Percentiles rank a stretch among this genome's conserved stretches.
These are phyloP conservation scores for Fulica atra DNA, from an alignment of 2,113 vertebrate genomes.

Conservation along the genomic window DNA sequence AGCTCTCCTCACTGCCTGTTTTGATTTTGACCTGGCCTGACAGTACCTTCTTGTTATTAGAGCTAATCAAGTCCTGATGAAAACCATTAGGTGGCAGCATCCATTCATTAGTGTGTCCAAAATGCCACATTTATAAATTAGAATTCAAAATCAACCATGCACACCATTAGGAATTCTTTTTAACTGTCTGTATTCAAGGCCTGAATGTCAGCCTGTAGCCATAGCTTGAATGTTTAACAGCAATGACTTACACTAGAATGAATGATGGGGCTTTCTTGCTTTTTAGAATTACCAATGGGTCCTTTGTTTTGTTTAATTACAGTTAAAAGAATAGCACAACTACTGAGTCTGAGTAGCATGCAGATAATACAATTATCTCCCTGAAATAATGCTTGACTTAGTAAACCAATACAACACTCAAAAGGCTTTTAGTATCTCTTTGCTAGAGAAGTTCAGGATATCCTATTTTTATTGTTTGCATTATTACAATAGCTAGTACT, in stretches of 20 bases:
- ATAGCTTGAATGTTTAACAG: background rate
- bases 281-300: background rate
- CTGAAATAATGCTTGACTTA: background rate
- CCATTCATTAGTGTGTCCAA: background rate
- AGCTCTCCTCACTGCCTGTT: background rate
- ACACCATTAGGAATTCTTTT: background rate
- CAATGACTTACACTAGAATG: background rate
- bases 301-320: constrained; percentile 29
- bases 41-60: background rate
- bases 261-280: background rate
- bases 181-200: background rate
- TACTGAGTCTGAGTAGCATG: background rate
- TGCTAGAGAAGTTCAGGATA: background rate
- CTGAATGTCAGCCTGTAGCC: background rate
- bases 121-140: background rate
- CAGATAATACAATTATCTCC: background rate
- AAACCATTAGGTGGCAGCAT: constrained; percentile 63
- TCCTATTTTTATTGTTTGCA: background rate
- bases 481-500: background rate
- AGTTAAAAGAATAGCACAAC: background rate
- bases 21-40: constrained; percentile 3
- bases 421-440: background rate
- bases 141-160: constrained; percentile 42
- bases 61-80: background rate
- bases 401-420: background rate